phyloP scores from a whole-genome alignment of 2,888 invertebrate species.

The Dryadula phaetusa region DNA sequence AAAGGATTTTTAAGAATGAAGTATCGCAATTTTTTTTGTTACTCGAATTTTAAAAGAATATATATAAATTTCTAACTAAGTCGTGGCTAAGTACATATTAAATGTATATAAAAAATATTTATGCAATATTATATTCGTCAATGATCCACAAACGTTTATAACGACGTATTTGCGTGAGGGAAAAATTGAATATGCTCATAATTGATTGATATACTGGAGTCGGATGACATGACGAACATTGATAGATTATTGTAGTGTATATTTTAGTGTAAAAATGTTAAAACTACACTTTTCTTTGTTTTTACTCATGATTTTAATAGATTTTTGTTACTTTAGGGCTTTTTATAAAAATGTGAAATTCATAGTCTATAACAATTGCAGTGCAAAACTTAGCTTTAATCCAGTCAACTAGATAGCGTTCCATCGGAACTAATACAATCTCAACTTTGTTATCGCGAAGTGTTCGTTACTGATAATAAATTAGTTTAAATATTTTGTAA shows the following conservation, averaged over 20 bases:
- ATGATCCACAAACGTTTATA: constrained; percentile 39
- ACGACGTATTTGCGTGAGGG: constrained; percentile 51
- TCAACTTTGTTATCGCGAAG: background rate
- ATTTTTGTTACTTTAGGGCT: too few species aligned
- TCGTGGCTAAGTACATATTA: background rate
- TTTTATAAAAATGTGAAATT: too few species aligned
- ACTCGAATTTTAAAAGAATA: too few species aligned
- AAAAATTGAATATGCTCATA: constrained; percentile 44
- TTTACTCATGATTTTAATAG: too few species aligned
- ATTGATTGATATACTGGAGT: constrained; percentile 44
- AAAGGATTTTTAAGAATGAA: too few species aligned
- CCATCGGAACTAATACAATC: background rate
- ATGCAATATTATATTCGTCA: constrained; percentile 8
- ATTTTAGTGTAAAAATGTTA: constrained; percentile 21
- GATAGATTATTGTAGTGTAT: constrained; percentile 48
- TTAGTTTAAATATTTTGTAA: too few species aligned
- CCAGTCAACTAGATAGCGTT: background rate
- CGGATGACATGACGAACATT: constrained; percentile 41
- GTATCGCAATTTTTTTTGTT: too few species aligned
- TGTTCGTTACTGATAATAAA: background rate
- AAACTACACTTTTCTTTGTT: background rate
- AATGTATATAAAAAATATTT: background rate
- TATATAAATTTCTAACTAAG: too few species aligned
- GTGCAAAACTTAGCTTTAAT: background rate
- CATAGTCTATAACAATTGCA: background rate